A percentile compares a stretch with the other conserved stretches of the same genome.
These are phyloP conservation scores for Drosophila affinis DNA, from an alignment of 2,888 invertebrate genomes.

Conservation along the genomic window DNA sequence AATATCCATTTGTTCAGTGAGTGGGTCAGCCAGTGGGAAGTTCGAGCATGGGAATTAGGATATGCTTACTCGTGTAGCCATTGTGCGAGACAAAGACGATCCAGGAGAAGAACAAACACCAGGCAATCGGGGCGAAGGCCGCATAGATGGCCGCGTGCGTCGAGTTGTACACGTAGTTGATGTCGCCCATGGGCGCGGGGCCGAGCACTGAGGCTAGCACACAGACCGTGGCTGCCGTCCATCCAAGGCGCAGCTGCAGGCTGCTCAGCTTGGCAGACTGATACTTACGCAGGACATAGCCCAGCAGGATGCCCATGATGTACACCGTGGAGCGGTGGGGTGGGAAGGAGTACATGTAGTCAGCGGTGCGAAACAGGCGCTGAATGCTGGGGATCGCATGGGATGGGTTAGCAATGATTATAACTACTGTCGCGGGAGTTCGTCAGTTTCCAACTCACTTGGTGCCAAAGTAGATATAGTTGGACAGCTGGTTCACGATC, in stretches of 20 bases:
- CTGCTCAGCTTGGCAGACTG: conserved; percentile 83
- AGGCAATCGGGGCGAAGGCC: conserved; percentile 88
- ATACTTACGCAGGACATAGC: conserved; percentile 85
- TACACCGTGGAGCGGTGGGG: conserved; percentile 88
- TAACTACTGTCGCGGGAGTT: no score
- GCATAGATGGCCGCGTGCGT: conserved; percentile 88
- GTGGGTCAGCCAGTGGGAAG: not conserved
- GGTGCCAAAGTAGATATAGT: conserved; percentile 88
- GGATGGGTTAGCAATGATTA: not conserved
- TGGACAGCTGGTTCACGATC: conserved; percentile 86
- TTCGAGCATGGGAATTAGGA: not conserved
- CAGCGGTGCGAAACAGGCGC: conserved; percentile 88
- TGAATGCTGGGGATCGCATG: conserved; percentile 84
- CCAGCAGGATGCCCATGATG: conserved; percentile 87
- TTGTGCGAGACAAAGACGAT: conserved; percentile 87
- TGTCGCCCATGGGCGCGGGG: conserved; percentile 87
- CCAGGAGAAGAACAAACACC: conserved; percentile 89
- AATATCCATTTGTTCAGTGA: not conserved
- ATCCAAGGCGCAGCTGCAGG: conserved; percentile 85
- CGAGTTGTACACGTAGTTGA: conserved; percentile 86
- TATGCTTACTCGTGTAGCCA: conserved; percentile 85
- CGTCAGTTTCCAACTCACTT: conserved; percentile 85
- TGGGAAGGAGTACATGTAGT: conserved; percentile 88
- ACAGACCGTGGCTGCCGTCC: conserved; percentile 85
- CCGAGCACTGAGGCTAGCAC: conserved; percentile 86